Conservation (phyloP, 2,113 vertebrate species). For the Xiphophorus hellerii region DNA sequence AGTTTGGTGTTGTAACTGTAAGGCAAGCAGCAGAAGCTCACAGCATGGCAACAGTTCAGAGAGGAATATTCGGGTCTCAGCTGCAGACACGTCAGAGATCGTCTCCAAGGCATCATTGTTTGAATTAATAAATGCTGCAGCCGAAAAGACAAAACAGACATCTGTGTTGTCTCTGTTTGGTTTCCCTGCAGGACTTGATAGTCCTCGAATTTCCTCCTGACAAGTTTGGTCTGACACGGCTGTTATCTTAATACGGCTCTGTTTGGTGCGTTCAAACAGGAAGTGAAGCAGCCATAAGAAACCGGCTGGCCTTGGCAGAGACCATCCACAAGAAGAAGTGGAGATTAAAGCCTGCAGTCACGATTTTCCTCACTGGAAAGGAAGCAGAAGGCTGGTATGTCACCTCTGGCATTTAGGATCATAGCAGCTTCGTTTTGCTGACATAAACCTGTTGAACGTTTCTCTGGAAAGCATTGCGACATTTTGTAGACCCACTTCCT, state of each 20-base stretch:
- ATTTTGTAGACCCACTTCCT: not conserved
- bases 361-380: not conserved
- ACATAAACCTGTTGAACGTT: not conserved
- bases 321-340: not conserved
- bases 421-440: not conserved
- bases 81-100: not conserved
- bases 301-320: constrained; percentile 12
- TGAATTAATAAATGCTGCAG: not conserved
- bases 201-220: not conserved
- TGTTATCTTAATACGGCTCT: not conserved
- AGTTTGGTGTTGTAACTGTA: constrained; percentile 1
- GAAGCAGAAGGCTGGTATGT: not conserved
- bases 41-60: not conserved
- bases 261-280: not conserved
- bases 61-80: not conserved
- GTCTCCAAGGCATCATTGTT: not conserved
- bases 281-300: constrained; percentile 12
- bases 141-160: constrained; percentile 2
- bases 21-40: constrained; percentile 2
- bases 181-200: not conserved
- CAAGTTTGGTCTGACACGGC: not conserved
- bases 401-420: constrained; percentile 1
- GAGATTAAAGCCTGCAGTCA: not conserved
- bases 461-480: not conserved
- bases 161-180: not conserved